Evolutionary conservation across 2,797 vertebrate genomes (phyloP), one percentile per base, ranked within the genome.

Genomic region (Diplodus puntazzo): DNA sequence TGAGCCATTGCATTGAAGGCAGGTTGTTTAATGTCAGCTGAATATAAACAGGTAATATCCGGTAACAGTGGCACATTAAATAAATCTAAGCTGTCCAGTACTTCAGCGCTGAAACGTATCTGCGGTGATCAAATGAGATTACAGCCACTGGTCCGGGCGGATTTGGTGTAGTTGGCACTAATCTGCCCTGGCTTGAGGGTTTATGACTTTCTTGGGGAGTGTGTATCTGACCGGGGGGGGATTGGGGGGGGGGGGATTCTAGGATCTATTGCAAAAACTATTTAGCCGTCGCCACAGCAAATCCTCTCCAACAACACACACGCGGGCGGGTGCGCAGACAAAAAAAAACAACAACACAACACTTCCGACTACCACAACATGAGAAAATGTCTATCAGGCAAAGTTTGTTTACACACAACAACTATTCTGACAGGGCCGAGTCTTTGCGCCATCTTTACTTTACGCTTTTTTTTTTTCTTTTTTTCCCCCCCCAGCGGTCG

Each of bases 111-210:
- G 90, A 95, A 95, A 95, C 88, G 55, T 94, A 95, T 96, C 94
- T 94, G 88, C 78, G 55, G 85, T 91, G 94, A 96, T 96, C 94
- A 96, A 90, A 95, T 87, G 87, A 95, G 95, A 96, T 97, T 96
- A 96, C 90, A 95, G 91, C 89, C 92, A 79, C 88, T 83, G 93
- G 94, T 95, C 90, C 89, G 78, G 81, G 81, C 86, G 96, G 96
- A 95, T 96, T 96, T 96, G 91, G 88, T 91, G 88, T 69, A 79
- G 77, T 95, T 96, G 96, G 93, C 94, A 94, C 94, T 97, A 96
- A 96, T 96, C 94, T 95, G 90, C 93, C 94, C 94, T 94, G 92
- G 88, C 92, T 92, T 89, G 87, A 89, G 92, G 92, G 92, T 94
- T 94, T 92, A 84, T 77, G 94, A 92, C 88, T 92, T 94, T 94